A percentile compares a stretch with the other conserved stretches of the same genome.
Conservation (phyloP, 2,797 vertebrate genomes). For the Eulemur mongoz region DNA sequence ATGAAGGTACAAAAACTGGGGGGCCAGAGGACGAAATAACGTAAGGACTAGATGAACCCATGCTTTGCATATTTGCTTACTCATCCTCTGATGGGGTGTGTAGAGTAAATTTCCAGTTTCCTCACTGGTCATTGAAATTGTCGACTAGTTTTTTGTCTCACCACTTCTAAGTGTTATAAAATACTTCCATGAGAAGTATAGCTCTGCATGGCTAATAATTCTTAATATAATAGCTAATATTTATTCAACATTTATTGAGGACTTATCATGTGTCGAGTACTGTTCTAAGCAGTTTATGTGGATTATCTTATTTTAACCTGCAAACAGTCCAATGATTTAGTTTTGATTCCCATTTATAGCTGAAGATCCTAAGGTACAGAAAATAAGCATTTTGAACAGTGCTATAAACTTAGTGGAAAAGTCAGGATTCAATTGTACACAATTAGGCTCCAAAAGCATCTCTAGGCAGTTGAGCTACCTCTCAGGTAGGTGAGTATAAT, state of each 20-base stretch:
- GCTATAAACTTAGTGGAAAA: not conserved
- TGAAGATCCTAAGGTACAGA: not conserved
- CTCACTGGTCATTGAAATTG: not conserved
- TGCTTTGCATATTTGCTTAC: not conserved
- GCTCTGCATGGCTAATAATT: not conserved
- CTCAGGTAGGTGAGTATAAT: not conserved
- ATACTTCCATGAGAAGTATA: not conserved
- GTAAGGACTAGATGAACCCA: not conserved
- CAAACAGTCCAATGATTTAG: not conserved
- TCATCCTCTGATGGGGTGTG: not conserved
- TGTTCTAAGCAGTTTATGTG: not conserved
- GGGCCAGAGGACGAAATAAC: too few relatives aligned
- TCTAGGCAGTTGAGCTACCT: not conserved
- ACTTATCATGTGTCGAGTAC: not conserved
- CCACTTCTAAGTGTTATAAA: not conserved
- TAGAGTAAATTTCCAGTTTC: not conserved
- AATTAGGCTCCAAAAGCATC: not conserved
- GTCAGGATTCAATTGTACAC: not conserved
- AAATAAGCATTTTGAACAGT: not conserved
- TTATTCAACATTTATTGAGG: not conserved
- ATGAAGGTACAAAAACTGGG: not conserved
- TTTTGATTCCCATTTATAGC: not conserved
- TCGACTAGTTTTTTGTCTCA: not conserved
- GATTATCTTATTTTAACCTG: not conserved
- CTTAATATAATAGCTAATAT: not conserved